Evolutionary conservation across 92 coral and sea anemone genomes (phyloP).

Genomic region (Zoanthus gigantus): DNA sequence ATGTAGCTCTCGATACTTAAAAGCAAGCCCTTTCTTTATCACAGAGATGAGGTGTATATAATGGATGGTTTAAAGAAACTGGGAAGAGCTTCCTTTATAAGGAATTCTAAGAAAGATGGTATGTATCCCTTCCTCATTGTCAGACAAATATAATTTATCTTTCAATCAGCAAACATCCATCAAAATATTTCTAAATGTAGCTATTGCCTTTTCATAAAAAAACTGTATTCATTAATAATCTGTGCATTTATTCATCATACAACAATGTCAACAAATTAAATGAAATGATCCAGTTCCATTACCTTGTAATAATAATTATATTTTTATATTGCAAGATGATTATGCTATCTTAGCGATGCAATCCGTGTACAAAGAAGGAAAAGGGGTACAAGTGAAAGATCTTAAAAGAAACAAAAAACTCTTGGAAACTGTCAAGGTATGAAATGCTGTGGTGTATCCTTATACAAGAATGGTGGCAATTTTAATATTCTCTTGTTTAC

Average conservation of each 20-base stretch:
- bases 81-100: constrained; percentile 5
- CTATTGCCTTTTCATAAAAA: not conserved
- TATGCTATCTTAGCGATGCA: not conserved
- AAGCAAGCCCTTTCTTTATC: not conserved
- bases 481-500: too few relatives aligned
- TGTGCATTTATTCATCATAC: not conserved
- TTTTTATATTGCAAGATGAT: not conserved
- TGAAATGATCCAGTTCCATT: not conserved
- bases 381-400: not conserved
- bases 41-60: constrained; percentile 1
- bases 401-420: not conserved
- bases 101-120: not conserved
- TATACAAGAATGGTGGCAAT: not conserved
- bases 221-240: not conserved
- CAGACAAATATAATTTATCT: not conserved
- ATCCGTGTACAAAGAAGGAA: not conserved
- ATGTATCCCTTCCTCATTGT: not conserved
- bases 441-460: not conserved
- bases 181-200: not conserved
- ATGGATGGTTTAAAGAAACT: not conserved
- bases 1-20: not conserved
- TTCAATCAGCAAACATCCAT: not conserved
- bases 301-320: not conserved
- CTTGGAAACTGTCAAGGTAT: not conserved
- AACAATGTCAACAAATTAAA: not conserved